Evolutionary conservation across 2,113 vertebrate genomes (phyloP), one percentile per base, ranked within the genome.

Genomic region (Oncorhynchus keta): DNA sequence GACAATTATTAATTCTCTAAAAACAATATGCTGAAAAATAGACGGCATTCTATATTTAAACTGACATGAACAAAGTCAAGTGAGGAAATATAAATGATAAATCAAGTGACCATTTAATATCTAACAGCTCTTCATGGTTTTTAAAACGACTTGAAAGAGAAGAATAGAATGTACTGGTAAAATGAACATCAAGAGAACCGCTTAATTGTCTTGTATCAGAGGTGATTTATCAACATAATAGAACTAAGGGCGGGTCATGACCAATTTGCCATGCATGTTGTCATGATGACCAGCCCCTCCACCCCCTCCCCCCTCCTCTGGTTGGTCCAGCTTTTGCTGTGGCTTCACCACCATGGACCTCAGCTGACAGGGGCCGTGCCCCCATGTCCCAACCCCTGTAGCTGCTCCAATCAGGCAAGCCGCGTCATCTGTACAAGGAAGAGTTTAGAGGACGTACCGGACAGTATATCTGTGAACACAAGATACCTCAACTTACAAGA

Each of bases 401-500:
- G 94, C 57, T 98, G 97, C 90, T 97, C 96, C 92, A 98, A 98
- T 93, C 97, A 99, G 79, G 97, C 97, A 3, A 99, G 97, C 79
- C 92, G 96, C 71, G 97, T 99, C 75, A 97, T 98, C 83, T 99
- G 97, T 85, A 99, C 97, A 0, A 93, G 97, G 1, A 92, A 95
- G 3, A 96, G 93, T 65, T 91, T 99, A 75, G 90, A 95, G 1
- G 96, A 97, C 84, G 96, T 99, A 1, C 97, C 97, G 0, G 76
- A 89, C 3, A 97, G 94, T 88, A 97, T 99, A 90, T 97, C 97
- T 0, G 95, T 96, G 59, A 99, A 99, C 95, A 99, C 97, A 3
- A 92, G 97, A 74, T 99, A 99, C 95, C 95, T 99, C 91, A 99
- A 99, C 91, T 93, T 99, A 67, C 97, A 99, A 88, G 97, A 99